Evolutionary conservation across 1,140 invertebrate genomes (phyloP).

Genomic region (Drosophila saltans): DNA sequence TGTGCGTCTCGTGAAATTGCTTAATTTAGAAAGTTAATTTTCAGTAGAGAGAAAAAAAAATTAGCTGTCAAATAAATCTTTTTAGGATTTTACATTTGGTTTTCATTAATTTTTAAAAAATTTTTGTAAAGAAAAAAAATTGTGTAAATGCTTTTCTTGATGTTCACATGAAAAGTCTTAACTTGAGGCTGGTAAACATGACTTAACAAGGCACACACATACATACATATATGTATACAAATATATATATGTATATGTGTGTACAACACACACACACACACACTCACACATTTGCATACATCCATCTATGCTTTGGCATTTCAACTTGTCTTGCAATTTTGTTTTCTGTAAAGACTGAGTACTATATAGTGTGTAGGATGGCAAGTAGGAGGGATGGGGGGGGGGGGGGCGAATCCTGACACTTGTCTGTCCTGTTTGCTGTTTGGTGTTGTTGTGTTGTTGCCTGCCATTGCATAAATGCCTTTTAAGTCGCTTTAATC

Average conservation of each 20-base stretch:
- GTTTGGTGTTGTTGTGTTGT: slow-evolving; percentile 43
- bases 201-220: slow-evolving; percentile 44
- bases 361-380: not conserved
- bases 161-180: slow-evolving; percentile 14
- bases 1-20: not conserved
- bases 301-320: slow-evolving; percentile 43
- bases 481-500: slow-evolving; percentile 79
- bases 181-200: slow-evolving; percentile 64
- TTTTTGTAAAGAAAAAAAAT: not conserved
- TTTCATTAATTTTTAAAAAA: not conserved
- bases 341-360: slow-evolving; percentile 22
- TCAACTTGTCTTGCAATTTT: slow-evolving; percentile 54
- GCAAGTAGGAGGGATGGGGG: not conserved
- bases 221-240: slow-evolving; percentile 19
- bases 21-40: not conserved
- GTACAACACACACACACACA: slow-evolving; percentile 19
- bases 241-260: not conserved
- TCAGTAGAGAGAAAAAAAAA: not conserved
- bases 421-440: slow-evolving; percentile 56
- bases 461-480: slow-evolving; percentile 71
- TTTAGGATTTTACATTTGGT: not conserved
- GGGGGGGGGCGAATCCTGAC: slow-evolving; percentile 39
- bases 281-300: slow-evolving; percentile 26
- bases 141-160: not conserved
- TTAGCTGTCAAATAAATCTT: not conserved